phyloP scores from a whole-genome alignment of 2,888 invertebrate species.

The Cryptocephalus primarius region DNA sequence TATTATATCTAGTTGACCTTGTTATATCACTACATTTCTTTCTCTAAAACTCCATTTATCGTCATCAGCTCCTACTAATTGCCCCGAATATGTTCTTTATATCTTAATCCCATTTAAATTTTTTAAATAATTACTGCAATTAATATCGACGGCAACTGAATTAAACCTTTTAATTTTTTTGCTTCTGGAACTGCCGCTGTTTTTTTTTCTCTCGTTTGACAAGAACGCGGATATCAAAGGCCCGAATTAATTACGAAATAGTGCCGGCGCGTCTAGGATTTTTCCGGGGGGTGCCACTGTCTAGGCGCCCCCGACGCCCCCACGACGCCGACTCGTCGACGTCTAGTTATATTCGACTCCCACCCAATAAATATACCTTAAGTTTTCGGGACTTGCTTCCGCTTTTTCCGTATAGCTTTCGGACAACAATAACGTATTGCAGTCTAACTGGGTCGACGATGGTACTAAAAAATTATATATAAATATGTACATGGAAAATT shows the following conservation, averaged over 20 bases:
- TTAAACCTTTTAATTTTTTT: background rate
- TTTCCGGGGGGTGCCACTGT: background rate
- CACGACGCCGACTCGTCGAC: slow-evolving; percentile 12
- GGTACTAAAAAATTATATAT: no score
- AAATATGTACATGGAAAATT: no score
- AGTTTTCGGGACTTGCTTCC: slow-evolving; percentile 12
- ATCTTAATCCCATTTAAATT: no score
- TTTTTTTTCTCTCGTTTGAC: background rate
- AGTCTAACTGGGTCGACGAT: no score
- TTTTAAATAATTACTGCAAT: no score
- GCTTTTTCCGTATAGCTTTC: slow-evolving; percentile 3
- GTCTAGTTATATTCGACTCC: slow-evolving; percentile 22
- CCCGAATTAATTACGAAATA: background rate
- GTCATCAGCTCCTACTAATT: no score
- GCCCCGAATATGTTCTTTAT: no score
- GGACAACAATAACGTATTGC: background rate
- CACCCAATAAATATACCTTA: slow-evolving; percentile 31
- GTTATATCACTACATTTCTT: no score
- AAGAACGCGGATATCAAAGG: background rate
- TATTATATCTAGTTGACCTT: no score
- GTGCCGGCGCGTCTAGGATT: background rate
- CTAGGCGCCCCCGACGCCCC: slow-evolving; percentile 2
- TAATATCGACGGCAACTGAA: no score
- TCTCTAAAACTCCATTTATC: no score
- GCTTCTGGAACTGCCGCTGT: slow-evolving; percentile 9